Evolutionary conservation across 2,113 vertebrate genomes (phyloP).

Genomic region (Sceloporus undulatus): DNA sequence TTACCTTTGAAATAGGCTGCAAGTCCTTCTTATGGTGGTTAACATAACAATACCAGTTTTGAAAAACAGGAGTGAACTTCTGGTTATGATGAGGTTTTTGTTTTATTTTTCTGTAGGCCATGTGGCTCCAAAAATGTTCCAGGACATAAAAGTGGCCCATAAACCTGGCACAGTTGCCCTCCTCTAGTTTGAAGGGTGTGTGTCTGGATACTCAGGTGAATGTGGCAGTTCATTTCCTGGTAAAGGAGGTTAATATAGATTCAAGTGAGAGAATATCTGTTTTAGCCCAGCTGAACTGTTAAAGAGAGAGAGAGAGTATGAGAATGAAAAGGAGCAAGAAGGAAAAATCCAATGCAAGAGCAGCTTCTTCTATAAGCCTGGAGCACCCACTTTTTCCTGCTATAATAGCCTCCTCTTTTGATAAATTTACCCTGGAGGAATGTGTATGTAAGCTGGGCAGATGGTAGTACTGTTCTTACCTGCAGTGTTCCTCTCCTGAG

Average conservation of each 20-base stretch:
- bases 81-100: no score
- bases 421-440: slow-evolving; percentile 11
- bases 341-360: slow-evolving; percentile 16
- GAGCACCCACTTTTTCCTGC: not conserved
- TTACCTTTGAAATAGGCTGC: no score
- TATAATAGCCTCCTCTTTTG: not conserved
- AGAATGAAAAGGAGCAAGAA: not conserved
- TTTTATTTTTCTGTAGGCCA: no score
- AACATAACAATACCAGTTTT: no score
- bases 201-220: not conserved
- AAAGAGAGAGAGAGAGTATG: not conserved
- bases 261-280: not conserved
- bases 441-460: slow-evolving; percentile 33
- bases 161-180: no score
- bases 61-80: no score
- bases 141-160: no score
- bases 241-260: not conserved
- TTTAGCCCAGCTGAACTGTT: not conserved
- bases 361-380: slow-evolving; percentile 1
- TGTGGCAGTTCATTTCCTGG: not conserved
- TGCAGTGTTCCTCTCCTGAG: not conserved
- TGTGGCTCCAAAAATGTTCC: no score
- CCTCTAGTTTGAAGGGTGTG: not conserved
- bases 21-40: no score
- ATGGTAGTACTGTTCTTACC: rapidly evolving